Evolutionary conservation across 1,140 invertebrate species (phyloP).

Genomic region (Phocides pigmalion): DNA sequence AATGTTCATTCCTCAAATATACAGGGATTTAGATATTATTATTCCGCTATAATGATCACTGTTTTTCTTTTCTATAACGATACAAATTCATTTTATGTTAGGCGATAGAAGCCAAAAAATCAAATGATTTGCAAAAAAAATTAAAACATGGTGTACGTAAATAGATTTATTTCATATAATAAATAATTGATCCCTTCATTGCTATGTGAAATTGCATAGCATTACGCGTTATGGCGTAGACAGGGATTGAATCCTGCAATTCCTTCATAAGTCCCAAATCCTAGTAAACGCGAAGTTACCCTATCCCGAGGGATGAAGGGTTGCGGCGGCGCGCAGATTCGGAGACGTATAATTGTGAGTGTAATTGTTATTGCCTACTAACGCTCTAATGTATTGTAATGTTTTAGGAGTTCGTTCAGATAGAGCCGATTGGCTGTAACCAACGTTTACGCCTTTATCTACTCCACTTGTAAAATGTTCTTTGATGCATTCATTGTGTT

Average conservation of each 20-base stretch:
- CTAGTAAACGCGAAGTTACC: background rate
- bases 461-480: background rate
- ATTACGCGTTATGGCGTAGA: slow-evolving; percentile 1
- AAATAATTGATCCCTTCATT: slow-evolving; percentile 18
- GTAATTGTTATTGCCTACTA: slow-evolving; percentile 46
- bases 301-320: slow-evolving; percentile 28
- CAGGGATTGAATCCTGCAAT: slow-evolving; percentile 1
- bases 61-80: no score
- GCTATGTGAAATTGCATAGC: slow-evolving; percentile 4
- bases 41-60: no score
- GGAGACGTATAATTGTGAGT: slow-evolving; percentile 44
- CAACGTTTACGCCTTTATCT: background rate
- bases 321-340: slow-evolving; percentile 21
- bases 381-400: slow-evolving; percentile 31
- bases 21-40: no score
- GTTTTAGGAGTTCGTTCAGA: slow-evolving; percentile 39
- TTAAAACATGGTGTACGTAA: background rate
- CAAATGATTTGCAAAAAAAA: no score
- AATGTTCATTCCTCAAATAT: no score
- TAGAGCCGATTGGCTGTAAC: background rate
- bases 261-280: slow-evolving; percentile 6
- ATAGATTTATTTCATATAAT: background rate
- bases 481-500: no score
- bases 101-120: no score
- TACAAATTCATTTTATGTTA: no score